phyloP scores from a whole-genome alignment of 2,888 invertebrate genomes.

The Trachelus tabidus region DNA sequence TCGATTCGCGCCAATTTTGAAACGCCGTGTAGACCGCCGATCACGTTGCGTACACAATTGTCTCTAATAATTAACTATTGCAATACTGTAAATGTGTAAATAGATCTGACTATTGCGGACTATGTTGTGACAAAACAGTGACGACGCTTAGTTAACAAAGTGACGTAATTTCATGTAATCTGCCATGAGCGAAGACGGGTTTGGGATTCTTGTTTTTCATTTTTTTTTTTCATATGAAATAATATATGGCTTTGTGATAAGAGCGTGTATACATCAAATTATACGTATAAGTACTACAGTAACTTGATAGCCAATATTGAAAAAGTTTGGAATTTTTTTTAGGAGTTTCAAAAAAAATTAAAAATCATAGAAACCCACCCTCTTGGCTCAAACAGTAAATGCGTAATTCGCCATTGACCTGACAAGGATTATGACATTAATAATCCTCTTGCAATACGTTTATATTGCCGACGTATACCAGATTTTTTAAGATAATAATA shows the following conservation, averaged over 20 bases:
- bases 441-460: neutral
- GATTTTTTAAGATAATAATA: slow-evolving; percentile 19
- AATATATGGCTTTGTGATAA: slow-evolving; percentile 29
- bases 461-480: slow-evolving; percentile 9
- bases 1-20: neutral
- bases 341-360: neutral
- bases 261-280: slow-evolving; percentile 52
- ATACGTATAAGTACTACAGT: slow-evolving; percentile 58
- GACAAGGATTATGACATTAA: neutral
- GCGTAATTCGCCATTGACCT: neutral
- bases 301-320: slow-evolving; percentile 24
- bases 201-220: neutral
- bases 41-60: slow-evolving; percentile 39
- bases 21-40: neutral
- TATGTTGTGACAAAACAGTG: slow-evolving; percentile 18
- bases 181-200: neutral
- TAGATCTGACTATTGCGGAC: slow-evolving; percentile 64
- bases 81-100: slow-evolving; percentile 64
- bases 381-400: neutral
- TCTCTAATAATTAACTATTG: slow-evolving; percentile 58
- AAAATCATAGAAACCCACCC: neutral
- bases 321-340: neutral
- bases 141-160: neutral
- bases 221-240: slow-evolving; percentile 33
- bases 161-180: neutral